Evolutionary conservation across 1,140 invertebrate species (phyloP).

Genomic region (Yoshiicerus persimilis): DNA sequence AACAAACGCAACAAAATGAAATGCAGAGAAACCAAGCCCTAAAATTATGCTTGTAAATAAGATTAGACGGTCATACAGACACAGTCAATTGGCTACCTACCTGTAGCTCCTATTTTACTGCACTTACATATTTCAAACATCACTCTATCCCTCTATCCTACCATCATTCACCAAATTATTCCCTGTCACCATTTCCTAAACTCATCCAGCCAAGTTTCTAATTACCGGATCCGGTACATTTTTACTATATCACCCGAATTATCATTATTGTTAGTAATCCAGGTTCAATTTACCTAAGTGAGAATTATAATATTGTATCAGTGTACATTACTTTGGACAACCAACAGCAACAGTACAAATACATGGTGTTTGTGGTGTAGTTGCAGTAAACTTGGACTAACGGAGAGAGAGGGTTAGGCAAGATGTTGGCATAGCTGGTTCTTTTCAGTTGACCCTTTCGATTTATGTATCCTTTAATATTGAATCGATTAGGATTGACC

Average conservation of each 20-base stretch:
- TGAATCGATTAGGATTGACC: not conserved
- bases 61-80: not conserved
- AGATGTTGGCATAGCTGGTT: conserved; percentile 49
- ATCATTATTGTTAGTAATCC: too few relatives aligned
- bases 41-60: not conserved
- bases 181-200: not conserved
- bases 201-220: not conserved
- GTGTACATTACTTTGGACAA: not conserved
- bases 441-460: not conserved
- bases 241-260: not conserved
- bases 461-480: not conserved
- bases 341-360: not conserved
- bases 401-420: conserved; percentile 35
- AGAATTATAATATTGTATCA: too few relatives aligned
- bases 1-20: not conserved
- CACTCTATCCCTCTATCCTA: not conserved
- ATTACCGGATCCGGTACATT: not conserved
- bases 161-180: not conserved
- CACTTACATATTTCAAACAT: not conserved
- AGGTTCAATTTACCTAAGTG: too few relatives aligned
- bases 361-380: too few relatives aligned
- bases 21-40: not conserved
- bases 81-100: not conserved
- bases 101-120: not conserved
- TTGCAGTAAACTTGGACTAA: too few relatives aligned